These are phyloP conservation scores for Procambarus clarkii DNA, from an alignment of 1,140 invertebrate genomes.

Conservation along the genomic window DNA sequence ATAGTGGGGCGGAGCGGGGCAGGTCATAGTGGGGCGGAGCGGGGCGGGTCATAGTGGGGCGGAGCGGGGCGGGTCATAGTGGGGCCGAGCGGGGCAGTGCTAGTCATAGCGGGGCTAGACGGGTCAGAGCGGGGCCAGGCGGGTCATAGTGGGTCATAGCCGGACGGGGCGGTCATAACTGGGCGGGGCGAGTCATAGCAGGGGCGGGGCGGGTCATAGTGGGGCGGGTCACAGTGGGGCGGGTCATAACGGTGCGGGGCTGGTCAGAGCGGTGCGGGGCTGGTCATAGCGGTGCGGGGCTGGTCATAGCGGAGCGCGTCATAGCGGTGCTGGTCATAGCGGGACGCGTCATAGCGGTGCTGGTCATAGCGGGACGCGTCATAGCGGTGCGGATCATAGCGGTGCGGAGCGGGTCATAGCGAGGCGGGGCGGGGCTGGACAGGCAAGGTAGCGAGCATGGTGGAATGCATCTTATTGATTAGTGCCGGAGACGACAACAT, in stretches of 20 bases:
- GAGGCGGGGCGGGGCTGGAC: neutral
- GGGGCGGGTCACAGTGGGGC: too few relatives aligned
- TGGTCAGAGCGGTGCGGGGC: too few relatives aligned
- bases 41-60: neutral
- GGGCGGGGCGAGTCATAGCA: too few relatives aligned
- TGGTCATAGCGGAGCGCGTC: too few relatives aligned
- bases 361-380: neutral
- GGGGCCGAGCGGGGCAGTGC: neutral
- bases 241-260: too few relatives aligned
- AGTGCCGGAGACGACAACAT: neutral
- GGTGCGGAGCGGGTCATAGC: neutral
- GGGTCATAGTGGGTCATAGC: neutral
- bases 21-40: too few relatives aligned
- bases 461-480: conserved; percentile 1
- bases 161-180: neutral
- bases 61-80: neutral
- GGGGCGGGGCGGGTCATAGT: too few relatives aligned
- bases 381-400: neutral
- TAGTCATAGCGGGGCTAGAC: neutral
- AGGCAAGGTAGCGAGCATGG: neutral
- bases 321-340: neutral
- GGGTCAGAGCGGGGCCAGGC: neutral
- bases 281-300: too few relatives aligned
- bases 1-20: too few relatives aligned
- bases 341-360: neutral